These are phyloP conservation scores for Drosophila borealis DNA, from an alignment of 2,888 invertebrate species.

Conservation along the genomic window DNA sequence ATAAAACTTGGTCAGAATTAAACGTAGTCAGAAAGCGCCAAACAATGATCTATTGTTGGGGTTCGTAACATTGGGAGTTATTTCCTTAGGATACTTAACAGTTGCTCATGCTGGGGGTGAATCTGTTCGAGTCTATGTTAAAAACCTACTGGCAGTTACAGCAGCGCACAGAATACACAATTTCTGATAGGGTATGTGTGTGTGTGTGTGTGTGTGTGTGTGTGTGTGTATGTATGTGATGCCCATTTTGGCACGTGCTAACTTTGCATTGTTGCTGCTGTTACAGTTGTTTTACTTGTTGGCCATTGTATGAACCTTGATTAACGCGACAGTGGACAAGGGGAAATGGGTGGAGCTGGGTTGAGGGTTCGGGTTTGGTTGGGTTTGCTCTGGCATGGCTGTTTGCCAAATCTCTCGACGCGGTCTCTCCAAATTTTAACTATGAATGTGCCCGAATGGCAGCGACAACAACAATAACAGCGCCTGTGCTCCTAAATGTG, in stretches of 20 bases:
- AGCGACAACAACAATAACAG: slow-evolving; percentile 45
- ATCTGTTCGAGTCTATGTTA: slow-evolving; percentile 3
- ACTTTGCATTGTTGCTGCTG: slow-evolving; percentile 46
- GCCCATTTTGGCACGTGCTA: slow-evolving; percentile 74
- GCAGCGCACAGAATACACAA: slow-evolving; percentile 13
- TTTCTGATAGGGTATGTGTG: slow-evolving; percentile 16
- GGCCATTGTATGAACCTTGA: slow-evolving; percentile 74
- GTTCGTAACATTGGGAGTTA: slow-evolving; percentile 4
- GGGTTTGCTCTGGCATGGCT: slow-evolving; percentile 39
- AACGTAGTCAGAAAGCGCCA: background rate
- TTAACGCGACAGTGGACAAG: slow-evolving; percentile 56
- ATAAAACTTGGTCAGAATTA: slow-evolving; percentile 6
- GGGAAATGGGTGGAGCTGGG: background rate
- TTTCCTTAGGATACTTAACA: slow-evolving; percentile 1
- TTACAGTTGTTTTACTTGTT: slow-evolving; percentile 43
- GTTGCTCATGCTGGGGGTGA: slow-evolving; percentile 1
- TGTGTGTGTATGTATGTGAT: slow-evolving; percentile 24
- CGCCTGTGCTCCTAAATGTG: slow-evolving; percentile 20
- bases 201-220: slow-evolving; percentile 2
- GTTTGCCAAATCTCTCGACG: slow-evolving; percentile 77
- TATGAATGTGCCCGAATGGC: slow-evolving; percentile 69
- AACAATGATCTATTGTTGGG: slow-evolving; percentile 14
- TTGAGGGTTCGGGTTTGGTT: slow-evolving; percentile 8
- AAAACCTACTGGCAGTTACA: slow-evolving; percentile 9
- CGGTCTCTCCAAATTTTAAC: slow-evolving; percentile 78